Percentiles rank a stretch among this genome's conserved stretches.
Evolutionary conservation across 1,140 invertebrate species (phyloP).

Genomic region (Camponotus pennsylvanicus): DNA sequence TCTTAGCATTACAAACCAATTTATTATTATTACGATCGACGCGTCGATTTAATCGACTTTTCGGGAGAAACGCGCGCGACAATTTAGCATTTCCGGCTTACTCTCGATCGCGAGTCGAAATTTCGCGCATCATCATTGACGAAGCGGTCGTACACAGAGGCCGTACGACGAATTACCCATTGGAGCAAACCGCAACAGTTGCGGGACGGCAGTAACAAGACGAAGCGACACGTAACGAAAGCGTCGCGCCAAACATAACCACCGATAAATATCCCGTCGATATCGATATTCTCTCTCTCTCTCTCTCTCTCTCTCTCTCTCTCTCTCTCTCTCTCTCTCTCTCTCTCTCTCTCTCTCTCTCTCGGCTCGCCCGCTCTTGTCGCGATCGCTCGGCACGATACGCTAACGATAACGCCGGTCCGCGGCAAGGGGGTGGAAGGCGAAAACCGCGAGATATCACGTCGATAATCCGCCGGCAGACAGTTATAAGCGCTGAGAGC

Average conservation of each 20-base stretch:
- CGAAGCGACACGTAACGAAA: slow-evolving; percentile 18
- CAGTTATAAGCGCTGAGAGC: slow-evolving; percentile 28
- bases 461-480: slow-evolving; percentile 57
- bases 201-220: slow-evolving; percentile 49
- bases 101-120: slow-evolving; percentile 36
- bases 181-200: slow-evolving; percentile 28
- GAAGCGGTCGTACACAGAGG: slow-evolving; percentile 18
- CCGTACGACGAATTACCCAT: slow-evolving; percentile 53
- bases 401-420: slow-evolving; percentile 9
- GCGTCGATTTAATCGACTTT: neutral
- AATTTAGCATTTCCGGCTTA: slow-evolving; percentile 10
- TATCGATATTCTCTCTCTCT: slow-evolving; percentile 17
- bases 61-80: neutral
- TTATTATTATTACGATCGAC: neutral
- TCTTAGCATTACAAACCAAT: no score
- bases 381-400: slow-evolving; percentile 16
- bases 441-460: slow-evolving; percentile 57
- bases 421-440: no score
- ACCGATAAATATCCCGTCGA: slow-evolving; percentile 55
- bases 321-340: neutral
- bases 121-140: slow-evolving; percentile 55
- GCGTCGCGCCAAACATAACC: slow-evolving; percentile 18
- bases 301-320: neutral
- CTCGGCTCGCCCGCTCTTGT: neutral
- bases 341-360: neutral